A percentile compares a stretch with the other conserved stretches of the same genome.
phyloP scores from a whole-genome alignment of 2,888 invertebrate genomes.

The Yponomeuta cagnagella region DNA sequence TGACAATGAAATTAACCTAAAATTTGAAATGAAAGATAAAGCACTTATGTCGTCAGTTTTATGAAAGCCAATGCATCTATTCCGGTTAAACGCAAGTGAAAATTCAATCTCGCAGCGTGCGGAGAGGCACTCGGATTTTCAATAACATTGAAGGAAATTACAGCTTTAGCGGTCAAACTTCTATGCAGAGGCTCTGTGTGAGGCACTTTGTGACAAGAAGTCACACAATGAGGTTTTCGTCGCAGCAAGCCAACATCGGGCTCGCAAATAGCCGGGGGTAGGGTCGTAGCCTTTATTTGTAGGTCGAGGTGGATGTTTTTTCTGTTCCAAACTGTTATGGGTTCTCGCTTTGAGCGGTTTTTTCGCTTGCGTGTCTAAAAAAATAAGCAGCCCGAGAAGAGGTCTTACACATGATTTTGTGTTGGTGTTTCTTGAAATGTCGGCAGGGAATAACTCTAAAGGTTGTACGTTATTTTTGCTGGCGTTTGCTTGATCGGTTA shows the following conservation, averaged over 20 bases:
- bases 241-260: constrained; percentile 53
- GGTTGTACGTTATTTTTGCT: background rate
- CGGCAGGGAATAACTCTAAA: background rate
- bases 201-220: constrained; percentile 55
- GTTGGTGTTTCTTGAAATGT: background rate
- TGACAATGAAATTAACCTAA: too few species aligned
- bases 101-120: constrained; percentile 14
- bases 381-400: background rate
- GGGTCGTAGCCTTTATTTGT: constrained; percentile 63
- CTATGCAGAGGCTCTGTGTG: constrained; percentile 38
- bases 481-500: background rate
- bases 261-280: constrained; percentile 61
- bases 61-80: background rate
- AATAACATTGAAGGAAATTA: constrained; percentile 53
- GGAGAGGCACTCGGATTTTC: constrained; percentile 37
- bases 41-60: background rate
- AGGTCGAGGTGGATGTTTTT: constrained; percentile 30
- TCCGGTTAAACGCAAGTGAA: constrained; percentile 13
- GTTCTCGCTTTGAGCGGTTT: background rate
- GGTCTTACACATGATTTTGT: background rate
- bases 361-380: constrained; percentile 9
- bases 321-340: constrained; percentile 20
- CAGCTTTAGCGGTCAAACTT: constrained; percentile 45
- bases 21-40: background rate
- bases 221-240: constrained; percentile 66